A percentile compares a stretch with the other conserved stretches of the same genome.
phyloP scores from a whole-genome alignment of 2,113 vertebrate genomes.

The Ahaetulla prasina region DNA sequence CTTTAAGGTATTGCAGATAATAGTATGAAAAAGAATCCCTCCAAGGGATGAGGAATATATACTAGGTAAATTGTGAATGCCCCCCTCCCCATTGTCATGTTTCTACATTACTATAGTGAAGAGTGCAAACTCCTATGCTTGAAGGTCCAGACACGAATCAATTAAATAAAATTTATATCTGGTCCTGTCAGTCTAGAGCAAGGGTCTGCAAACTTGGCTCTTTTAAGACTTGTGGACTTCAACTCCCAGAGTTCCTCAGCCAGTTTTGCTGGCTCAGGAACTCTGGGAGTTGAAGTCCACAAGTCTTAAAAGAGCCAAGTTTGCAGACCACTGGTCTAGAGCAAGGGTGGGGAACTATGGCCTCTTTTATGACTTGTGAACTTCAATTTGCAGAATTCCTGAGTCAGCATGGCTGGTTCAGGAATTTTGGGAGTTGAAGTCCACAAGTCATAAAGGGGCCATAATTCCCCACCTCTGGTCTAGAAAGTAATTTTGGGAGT shows the following conservation, averaged over 20 bases:
- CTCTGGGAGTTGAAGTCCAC: too few species aligned
- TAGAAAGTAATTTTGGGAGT: too few species aligned
- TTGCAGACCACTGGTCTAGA: too few species aligned
- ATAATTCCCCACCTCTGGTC: too few species aligned
- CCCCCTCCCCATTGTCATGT: background rate
- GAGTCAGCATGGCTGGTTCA: background rate
- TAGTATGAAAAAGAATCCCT: background rate
- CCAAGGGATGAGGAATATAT: background rate
- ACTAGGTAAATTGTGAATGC: background rate
- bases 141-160: background rate
- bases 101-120: background rate
- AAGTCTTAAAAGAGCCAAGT: too few species aligned
- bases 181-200: too few species aligned
- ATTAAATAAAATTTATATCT: background rate
- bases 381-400: background rate
- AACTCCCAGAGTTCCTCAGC: too few species aligned
- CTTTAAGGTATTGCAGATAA: background rate
- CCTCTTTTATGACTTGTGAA: background rate
- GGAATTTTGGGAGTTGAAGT: too few species aligned
- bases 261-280: too few species aligned
- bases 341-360: background rate
- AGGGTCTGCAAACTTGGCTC: too few species aligned
- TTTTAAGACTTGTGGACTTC: too few species aligned
- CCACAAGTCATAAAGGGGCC: too few species aligned
- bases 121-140: background rate